Evolutionary conservation across 2,797 vertebrate genomes (phyloP), one percentile per base, ranked within the genome.

Genomic region (Melanotaenia trifasciata): DNA sequence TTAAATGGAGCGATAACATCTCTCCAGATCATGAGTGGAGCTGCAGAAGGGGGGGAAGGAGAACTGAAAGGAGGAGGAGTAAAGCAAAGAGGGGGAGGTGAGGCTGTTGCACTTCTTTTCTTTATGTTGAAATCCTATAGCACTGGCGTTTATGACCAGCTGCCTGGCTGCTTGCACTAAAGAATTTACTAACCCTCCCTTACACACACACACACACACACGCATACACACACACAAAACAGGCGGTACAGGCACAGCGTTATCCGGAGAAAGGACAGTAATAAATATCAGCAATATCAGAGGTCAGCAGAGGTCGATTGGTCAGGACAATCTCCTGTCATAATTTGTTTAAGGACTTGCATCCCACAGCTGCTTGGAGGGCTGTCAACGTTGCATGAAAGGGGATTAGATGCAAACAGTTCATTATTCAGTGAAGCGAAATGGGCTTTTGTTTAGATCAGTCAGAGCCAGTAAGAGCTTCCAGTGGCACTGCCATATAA

Each of bases 291-390:
- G 54, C 81, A 78, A 84, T 90, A 87, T 80, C 84, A 86, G 80
- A 87, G 92, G 90, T 94, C 90, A 90, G 63, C 74, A 88, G 79
- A 90, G 91, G 92, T 94, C 87, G 74, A 89, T 66, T 54, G 10
- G 76, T 14, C 35, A 83, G 66, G 93, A 90, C 93, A 86, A 93
- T 92, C 90, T 33, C 90, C 94, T 94, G 93, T 96, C 94, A 95
- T 96, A 96, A 94, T 96, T 96, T 96, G 92, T 96, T 96, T 95
- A 80, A 96, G 93, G 91, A 92, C 83, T 87, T 83, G 80, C 94
- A 90, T 93, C 92, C 90, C 93, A 94, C 94, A 87, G 86, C 80
- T 93, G 87, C 93, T 94, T 93, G 91, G 91, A 84, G 90, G 90
- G 88, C 92, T 88, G 90, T 92, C 87, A 74, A 73, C 94, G 93